Base-by-base conservation (phyloP, 2,888 invertebrate genomes). In the Octodonta nipae region DNA sequence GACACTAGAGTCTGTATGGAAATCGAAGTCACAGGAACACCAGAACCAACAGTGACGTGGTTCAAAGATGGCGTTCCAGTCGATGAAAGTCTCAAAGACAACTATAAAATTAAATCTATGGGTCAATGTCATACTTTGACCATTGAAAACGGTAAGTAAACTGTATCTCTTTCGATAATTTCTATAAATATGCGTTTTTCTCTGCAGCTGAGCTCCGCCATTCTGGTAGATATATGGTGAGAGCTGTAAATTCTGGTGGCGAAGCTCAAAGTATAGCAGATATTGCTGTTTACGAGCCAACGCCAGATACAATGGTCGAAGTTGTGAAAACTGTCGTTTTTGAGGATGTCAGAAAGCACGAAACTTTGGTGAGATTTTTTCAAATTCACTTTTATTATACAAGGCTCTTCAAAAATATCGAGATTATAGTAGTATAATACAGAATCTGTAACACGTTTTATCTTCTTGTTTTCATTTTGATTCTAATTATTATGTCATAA, bases 261-360 rank as follows among this genome's bases (percentile, higher is more conserved):
- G 81, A 82, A 61, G 80, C 82, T n/a, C 75, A 78, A 55, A 80
- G 81, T 58, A 78, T 78, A 41, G 83, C 83, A 5, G 82, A 83
- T 52, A 75, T 84, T 44, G 73, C 76, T 35, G 78, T 84, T 17
- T 67, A 75, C 40, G 78, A 78, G 49, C 74, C 75, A 30, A 72
- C 75, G 4, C 75, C 75, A 1, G 75, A 75, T 42, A 71, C 73
- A 8, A 70, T 74, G 71, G 66, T 74, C 10, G 75, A 75, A 57
- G 71, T 73, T 28, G 73, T 75, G 20, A 75, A 75, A 57, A 75
- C 75, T 6, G 68, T 74, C 17, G 67, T 74, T 26, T 75, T 73
- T 46, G 75, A 76, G 53, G 70, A 71, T 42, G 54, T 65, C 2
- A 50, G 55, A 15, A 62, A 64, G 45, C 62, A 63, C 35, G 62